phyloP scores from a whole-genome alignment of 2,888 invertebrate species.

The Apeira syringaria region DNA sequence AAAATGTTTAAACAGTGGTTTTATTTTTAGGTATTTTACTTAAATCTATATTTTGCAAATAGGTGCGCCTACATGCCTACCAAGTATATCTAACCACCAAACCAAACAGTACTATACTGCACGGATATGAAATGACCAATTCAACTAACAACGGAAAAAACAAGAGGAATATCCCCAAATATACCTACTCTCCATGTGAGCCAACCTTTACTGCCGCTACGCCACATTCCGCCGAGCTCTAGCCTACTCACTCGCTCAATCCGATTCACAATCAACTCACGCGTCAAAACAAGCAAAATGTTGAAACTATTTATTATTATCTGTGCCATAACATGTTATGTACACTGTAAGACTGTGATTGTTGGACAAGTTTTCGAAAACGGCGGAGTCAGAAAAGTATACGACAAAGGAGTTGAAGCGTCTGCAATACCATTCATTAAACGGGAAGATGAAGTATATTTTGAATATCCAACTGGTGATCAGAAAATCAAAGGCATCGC shows the following conservation, averaged over 20 bases:
- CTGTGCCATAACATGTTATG: constrained; percentile 38
- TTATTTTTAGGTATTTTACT: no score
- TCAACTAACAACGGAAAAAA: no score
- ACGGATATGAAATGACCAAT: no score
- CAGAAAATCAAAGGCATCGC: constrained; percentile 71
- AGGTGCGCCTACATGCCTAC: no score
- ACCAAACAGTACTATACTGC: no score
- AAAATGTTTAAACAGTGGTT: no score
- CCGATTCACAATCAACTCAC: constrained; percentile 4
- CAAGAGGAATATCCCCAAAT: no score
- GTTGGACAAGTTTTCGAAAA: constrained; percentile 60
- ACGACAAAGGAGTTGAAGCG: constrained; percentile 46
- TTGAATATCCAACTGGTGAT: constrained; percentile 54
- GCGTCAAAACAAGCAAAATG: constrained; percentile 35
- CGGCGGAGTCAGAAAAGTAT: constrained; percentile 54
- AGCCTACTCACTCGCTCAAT: constrained; percentile 2
- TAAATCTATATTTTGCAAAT: no score
- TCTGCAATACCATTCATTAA: constrained; percentile 53
- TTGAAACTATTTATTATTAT: constrained; percentile 43
- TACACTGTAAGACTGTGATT: constrained; percentile 49
- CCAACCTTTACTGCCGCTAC: background rate
- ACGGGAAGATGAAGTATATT: constrained; percentile 53
- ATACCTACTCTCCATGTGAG: constrained; percentile 3
- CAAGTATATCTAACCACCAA: no score
- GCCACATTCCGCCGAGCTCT: constrained; percentile 7